Conservation (phyloP, 2,888 invertebrate genomes). For the Chaitophorus viminalis region DNA sequence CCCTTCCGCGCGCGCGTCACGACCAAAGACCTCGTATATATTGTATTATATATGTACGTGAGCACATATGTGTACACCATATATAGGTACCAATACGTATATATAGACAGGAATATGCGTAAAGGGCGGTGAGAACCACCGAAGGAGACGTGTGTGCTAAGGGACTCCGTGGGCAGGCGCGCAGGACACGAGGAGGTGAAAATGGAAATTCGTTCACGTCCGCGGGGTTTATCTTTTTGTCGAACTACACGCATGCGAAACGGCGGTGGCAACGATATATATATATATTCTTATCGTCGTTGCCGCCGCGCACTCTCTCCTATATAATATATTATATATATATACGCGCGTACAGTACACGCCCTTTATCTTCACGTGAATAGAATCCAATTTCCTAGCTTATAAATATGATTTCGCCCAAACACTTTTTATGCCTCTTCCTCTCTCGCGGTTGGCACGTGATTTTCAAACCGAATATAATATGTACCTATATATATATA, state of each 20-base stretch:
- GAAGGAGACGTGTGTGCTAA: not conserved
- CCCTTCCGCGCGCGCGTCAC: no score
- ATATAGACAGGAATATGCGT: not conserved
- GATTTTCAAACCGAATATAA: slow-evolving; percentile 22
- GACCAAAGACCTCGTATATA: no score
- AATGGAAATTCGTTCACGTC: slow-evolving; percentile 61
- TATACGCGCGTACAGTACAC: not conserved
- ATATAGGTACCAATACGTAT: no score
- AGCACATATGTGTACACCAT: no score
- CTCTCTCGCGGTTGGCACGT: not conserved
- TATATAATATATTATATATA: not conserved
- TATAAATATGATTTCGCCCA: slow-evolving; percentile 44
- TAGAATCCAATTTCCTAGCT: slow-evolving; percentile 57
- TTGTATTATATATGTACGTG: no score
- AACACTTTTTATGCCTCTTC: not conserved
- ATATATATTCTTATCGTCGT: slow-evolving; percentile 40
- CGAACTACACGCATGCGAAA: slow-evolving; percentile 35
- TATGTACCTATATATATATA: no score
- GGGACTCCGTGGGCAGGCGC: not conserved
- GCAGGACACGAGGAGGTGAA: not conserved
- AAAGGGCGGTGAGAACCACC: not conserved
- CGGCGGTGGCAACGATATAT: not conserved
- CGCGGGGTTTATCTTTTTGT: slow-evolving; percentile 56
- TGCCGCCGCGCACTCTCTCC: not conserved
- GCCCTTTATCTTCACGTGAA: slow-evolving; percentile 34